These are phyloP conservation scores for Microctonus brassicae DNA, from an alignment of 2,888 invertebrate genomes.

Conservation along the genomic window DNA sequence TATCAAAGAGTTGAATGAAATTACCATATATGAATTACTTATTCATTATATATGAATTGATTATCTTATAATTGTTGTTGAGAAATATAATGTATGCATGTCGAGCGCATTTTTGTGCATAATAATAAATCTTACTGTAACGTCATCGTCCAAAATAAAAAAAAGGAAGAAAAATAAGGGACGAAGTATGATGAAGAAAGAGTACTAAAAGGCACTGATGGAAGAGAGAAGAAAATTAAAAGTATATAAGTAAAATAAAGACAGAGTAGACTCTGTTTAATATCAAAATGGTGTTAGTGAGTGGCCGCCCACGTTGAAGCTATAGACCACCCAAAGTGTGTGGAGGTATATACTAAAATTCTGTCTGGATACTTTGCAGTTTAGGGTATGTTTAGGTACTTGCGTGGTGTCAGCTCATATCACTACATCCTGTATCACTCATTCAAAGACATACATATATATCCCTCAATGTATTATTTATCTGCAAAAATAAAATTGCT, in stretches of 20 bases:
- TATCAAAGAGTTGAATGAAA: too few relatives aligned
- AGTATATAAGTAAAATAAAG: conserved; percentile 30
- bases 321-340: conserved; percentile 65
- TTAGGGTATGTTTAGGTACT: neutral
- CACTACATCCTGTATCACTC: neutral
- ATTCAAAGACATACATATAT: too few relatives aligned
- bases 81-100: conserved; percentile 4
- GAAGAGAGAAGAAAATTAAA: conserved; percentile 18
- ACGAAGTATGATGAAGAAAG: neutral
- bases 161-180: neutral
- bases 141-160: neutral
- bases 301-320: conserved; percentile 65
- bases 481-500: too few relatives aligned
- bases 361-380: neutral
- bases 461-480: too few relatives aligned
- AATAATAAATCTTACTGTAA: neutral
- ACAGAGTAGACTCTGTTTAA: conserved; percentile 54
- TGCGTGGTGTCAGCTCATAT: neutral
- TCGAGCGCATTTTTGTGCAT: neutral
- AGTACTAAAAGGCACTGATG: neutral
- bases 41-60: neutral
- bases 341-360: neutral
- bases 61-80: conserved; percentile 19
- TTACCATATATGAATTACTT: too few relatives aligned
- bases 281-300: conserved; percentile 66